Conservation (phyloP, 2,113 vertebrate genomes). For the Martes martes region DNA sequence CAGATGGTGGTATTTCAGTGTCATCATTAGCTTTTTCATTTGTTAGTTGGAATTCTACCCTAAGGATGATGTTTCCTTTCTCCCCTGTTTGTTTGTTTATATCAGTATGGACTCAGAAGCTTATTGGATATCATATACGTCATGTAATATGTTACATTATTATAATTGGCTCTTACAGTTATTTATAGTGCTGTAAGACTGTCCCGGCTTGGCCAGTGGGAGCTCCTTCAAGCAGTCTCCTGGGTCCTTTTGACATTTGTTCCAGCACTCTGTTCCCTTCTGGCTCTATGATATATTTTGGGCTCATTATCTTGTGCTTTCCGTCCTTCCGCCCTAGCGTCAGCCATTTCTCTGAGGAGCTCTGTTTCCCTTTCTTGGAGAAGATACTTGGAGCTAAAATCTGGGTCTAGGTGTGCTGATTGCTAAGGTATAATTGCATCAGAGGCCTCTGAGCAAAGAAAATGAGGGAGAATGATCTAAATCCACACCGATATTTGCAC, state of each 20-base stretch:
- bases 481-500: too few species aligned
- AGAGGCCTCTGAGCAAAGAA: not conserved
- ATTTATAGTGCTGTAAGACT: not conserved
- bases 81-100: not conserved
- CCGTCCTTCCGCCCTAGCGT: not conserved
- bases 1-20: not conserved
- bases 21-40: not conserved
- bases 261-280: not conserved
- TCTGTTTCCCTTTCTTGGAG: not conserved
- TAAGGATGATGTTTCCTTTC: not conserved
- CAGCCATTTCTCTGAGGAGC: not conserved
- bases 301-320: not conserved
- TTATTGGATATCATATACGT: not conserved
- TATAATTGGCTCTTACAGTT: not conserved
- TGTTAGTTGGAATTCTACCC: not conserved
- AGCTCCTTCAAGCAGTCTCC: not conserved
- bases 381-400: not conserved
- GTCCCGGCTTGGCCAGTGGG: not conserved
- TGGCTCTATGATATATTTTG: not conserved
- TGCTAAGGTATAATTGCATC: not conserved
- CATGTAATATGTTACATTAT: not conserved
- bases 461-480: not conserved
- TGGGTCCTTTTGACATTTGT: not conserved
- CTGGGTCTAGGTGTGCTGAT: not conserved
- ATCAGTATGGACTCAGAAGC: not conserved